Evolutionary conservation across 2,113 vertebrate species (phyloP), one percentile per base, ranked within the genome.

Genomic region (Melanotaenia duboulayi): DNA sequence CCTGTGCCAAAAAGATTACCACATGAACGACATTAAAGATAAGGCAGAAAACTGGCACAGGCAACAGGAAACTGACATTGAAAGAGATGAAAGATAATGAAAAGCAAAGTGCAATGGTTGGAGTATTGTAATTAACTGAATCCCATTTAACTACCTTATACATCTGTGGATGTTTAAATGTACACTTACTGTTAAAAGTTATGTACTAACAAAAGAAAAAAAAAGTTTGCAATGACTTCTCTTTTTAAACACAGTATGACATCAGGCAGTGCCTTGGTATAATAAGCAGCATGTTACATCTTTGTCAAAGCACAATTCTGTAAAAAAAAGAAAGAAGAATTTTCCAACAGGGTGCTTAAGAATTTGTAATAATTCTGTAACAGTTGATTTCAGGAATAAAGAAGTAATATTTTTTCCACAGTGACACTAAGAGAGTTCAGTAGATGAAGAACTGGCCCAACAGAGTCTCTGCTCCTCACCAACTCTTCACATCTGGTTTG

Each of bases 401-500:
- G 62, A 55, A 28, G 28, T 65, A 48, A 22, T 50, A 20, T 66
- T 37, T 25, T 61, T 58, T 13, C 73, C 17, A 82, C 48, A 77
- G 65, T 67, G 79, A 64, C 72, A 71, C 76, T 80, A 78, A 72
- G 17, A 72, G 17, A 87, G 82, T 89, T 85, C 72, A 70, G 49
- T 73, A 74, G 74, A 64, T 50, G 50, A 48, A 44, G 42, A 61
- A 65, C 37, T 73, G 76, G 71, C 80, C 63, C 78, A 54, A 23
- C 61, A 50, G 68, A 87, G 83, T 86, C 78, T 39, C 44, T 49
- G 62, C 69, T 79, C 82, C 49, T 68, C 55, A 51, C 16, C 42
- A 28, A 2, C 42, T 11, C 17, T 52, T 93, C 86, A 91, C 85
- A 90, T 84, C 60, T 90, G 88, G 71, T 84, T 89, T 70, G 76